Evolutionary conservation across 23 tunicate species (phyloP).

Genomic region (Ciona savignyi): DNA sequence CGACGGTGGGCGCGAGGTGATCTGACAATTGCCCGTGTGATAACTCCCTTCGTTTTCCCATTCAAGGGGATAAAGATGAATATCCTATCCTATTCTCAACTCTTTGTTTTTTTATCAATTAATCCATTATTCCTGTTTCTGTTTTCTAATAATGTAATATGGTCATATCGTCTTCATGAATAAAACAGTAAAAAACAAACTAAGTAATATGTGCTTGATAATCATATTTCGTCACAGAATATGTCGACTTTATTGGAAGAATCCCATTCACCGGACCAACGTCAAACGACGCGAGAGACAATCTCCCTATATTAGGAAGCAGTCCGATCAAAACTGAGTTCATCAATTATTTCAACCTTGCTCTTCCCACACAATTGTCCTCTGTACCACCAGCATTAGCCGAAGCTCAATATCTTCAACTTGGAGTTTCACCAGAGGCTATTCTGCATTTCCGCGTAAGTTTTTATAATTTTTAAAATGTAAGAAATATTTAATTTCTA

Average conservation of each 20-base stretch:
- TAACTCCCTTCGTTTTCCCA: too few species aligned
- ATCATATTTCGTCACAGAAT: not conserved
- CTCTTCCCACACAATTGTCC: constrained; percentile 10
- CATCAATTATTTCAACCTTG: constrained; percentile 12
- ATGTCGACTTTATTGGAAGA: constrained; percentile 22
- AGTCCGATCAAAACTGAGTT: constrained; percentile 3
- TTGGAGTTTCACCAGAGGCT: not conserved
- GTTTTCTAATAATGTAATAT: too few species aligned
- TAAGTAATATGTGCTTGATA: not conserved
- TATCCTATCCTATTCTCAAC: too few species aligned
- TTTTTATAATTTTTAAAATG: too few species aligned
- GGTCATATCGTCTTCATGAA: too few species aligned
- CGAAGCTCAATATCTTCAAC: constrained; percentile 35
- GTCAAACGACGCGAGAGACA: not conserved
- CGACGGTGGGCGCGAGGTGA: too few species aligned
- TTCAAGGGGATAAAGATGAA: too few species aligned
- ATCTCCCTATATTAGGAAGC: not conserved
- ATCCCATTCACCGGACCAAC: constrained; percentile 17
- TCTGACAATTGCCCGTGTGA: too few species aligned
- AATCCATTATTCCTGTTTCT: too few species aligned
- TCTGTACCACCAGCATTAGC: constrained; percentile 4
- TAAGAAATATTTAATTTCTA: too few species aligned
- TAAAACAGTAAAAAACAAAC: not conserved
- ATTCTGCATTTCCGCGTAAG: constrained; percentile 23
- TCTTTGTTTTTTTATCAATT: too few species aligned